phyloP scores from a whole-genome alignment of 1,140 invertebrate genomes.

The Frieseomelitta varia region DNA sequence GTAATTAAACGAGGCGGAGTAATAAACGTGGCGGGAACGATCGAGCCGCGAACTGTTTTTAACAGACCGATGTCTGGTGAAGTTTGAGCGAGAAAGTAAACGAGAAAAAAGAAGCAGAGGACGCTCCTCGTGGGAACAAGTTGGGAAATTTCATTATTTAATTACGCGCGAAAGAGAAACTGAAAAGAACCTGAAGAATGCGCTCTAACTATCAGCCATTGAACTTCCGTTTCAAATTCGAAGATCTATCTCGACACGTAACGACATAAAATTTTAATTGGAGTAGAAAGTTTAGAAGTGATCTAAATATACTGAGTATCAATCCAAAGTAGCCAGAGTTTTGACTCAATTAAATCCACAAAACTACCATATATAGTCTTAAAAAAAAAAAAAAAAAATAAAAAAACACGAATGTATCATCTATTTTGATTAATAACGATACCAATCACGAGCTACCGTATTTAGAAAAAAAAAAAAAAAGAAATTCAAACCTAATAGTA shows the following conservation, averaged over 20 bases:
- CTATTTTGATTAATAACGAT: neutral
- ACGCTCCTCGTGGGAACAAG: neutral
- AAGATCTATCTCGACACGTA: neutral
- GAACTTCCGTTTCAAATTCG: neutral
- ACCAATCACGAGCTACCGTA: too few relatives aligned
- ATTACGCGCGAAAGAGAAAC: too few relatives aligned
- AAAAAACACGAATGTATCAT: neutral
- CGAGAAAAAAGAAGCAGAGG: neutral
- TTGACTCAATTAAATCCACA: neutral
- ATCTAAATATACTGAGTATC: neutral
- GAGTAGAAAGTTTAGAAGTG: too few relatives aligned
- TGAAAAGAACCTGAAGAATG: too few relatives aligned
- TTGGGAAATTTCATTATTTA: neutral
- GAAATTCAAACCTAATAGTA: too few relatives aligned
- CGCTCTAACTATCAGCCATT: neutral
- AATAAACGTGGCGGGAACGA: neutral
- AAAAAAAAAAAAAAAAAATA: neutral
- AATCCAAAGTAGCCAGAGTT: neutral
- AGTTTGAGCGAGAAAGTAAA: neutral
- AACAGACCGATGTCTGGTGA: neutral
- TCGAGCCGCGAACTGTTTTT: neutral
- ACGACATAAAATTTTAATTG: neutral
- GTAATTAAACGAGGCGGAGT: conserved; percentile 8
- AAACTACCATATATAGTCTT: neutral
- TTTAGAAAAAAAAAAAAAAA: too few relatives aligned